Evolutionary conservation across 1,140 invertebrate species (phyloP), one percentile per base, ranked within the genome.

Genomic region (Ptiloglossa arizonensis): DNA sequence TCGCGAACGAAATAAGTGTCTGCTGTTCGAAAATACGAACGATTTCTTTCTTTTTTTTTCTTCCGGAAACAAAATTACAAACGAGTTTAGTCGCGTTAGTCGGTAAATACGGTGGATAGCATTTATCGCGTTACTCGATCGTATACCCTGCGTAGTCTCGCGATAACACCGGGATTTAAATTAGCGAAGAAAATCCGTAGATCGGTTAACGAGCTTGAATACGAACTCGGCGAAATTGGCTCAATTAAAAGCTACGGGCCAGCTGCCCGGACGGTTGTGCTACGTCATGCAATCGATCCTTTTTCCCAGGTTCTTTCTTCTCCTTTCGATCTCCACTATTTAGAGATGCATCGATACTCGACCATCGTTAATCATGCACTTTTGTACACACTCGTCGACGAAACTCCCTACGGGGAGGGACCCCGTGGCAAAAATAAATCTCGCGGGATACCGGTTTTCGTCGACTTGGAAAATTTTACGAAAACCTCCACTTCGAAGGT

Each of bases 101-200:
- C 48, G 64, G 17, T 1, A 62, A 54, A 69, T 59, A 11, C 69
- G 54, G 22, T 27, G 56, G 66, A 67, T 72, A 46, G 24, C 17
- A 22, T 0, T 50, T 24, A 27, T 44, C 46, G 29, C 32, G 15
- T 32, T n/a, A 66, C 22, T 57, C 50, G 54, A 48, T 41, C 15
- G 13, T 63, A 22, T 27, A 38, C 24, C 48, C 38, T 38, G 19
- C 50, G 57, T 35, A 50, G 41, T 17, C 56, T 19, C 35, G 56
- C 52, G 54, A 82, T 62, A 44, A 56, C 64, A 59, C 38, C n/a
- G 41, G n/a, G 11, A 46, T 69, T 72, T 82, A 88, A 83, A 90
- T 88, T 89, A 77, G 86, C 90, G 86, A 89, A 76, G 87, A 89
- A 89, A 91, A 91, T 91, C 72, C 83, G 56, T 86, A 86, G 82